A percentile compares a stretch with the other conserved stretches of the same genome.
phyloP scores from a whole-genome alignment of 2,113 vertebrate species.

The Semicossyphus pulcher region DNA sequence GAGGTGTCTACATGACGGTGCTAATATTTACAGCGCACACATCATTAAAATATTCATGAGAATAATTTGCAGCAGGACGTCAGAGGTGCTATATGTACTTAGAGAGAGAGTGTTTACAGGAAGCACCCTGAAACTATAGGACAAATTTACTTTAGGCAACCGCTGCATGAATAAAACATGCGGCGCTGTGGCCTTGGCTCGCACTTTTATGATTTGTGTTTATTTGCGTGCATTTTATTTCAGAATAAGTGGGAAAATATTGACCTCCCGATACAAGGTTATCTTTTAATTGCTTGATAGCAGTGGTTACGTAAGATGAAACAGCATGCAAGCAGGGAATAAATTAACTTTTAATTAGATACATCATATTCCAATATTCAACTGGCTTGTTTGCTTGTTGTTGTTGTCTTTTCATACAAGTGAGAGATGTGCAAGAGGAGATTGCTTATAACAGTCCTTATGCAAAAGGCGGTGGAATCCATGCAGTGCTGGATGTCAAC shows the following conservation, averaged over 20 bases:
- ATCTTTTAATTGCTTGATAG: conserved; percentile 76
- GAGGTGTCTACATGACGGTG: neutral
- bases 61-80: conserved; percentile 31
- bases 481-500: too few relatives aligned
- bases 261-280: conserved; percentile 64
- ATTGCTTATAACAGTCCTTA: neutral
- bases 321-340: conserved; percentile 52
- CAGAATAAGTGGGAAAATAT: conserved; percentile 52
- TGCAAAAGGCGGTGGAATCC: too few relatives aligned
- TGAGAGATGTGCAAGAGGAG: conserved; percentile 9
- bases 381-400: conserved; percentile 56
- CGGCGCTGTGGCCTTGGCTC: conserved; percentile 3
- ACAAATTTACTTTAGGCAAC: conserved; percentile 55
- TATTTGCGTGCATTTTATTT: conserved; percentile 53
- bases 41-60: conserved; percentile 37
- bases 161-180: conserved; percentile 67
- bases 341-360: conserved; percentile 79
- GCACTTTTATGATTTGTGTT: conserved; percentile 43
- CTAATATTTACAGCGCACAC: conserved; percentile 28
- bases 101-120: conserved; percentile 32
- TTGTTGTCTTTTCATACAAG: conserved; percentile 47
- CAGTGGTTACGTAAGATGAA: conserved; percentile 62
- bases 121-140: conserved; percentile 29
- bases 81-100: conserved; percentile 19
- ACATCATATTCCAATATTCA: conserved; percentile 68